Conservation (phyloP, 1,140 invertebrate genomes). For the Mylabris phalerata region DNA sequence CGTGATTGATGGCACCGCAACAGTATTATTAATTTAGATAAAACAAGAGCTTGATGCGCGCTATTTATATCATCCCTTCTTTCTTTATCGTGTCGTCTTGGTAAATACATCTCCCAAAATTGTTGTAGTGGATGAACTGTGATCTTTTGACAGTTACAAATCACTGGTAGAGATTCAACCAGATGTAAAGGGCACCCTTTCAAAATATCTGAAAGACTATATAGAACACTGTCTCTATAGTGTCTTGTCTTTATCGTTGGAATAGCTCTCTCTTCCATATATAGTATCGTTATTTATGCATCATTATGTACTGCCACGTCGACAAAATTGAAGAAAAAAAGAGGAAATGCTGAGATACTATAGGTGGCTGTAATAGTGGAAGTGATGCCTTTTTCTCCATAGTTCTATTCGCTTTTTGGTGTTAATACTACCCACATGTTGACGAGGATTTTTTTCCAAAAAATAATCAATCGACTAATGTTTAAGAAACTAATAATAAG, state of each 20-base stretch:
- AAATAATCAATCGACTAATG: no score
- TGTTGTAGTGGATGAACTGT: constrained; percentile 17
- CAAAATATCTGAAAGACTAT: no score
- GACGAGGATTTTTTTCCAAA: no score
- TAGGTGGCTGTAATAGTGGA: no score
- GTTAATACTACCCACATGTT: constrained; percentile 1
- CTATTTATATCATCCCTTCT: constrained; percentile 1
- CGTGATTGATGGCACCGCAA: constrained; percentile 15
- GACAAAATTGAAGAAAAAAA: not conserved
- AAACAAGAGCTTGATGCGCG: constrained; percentile 16
- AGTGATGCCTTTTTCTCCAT: not conserved
- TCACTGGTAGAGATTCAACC: constrained; percentile 8
- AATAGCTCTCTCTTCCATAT: not conserved
- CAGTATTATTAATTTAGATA: constrained; percentile 19
- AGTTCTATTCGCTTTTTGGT: constrained; percentile 15
- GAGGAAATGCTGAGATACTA: not conserved
- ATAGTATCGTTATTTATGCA: constrained; percentile 12
- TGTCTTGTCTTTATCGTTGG: no score
- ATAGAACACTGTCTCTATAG: no score
- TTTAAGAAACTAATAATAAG: constrained; percentile 1
- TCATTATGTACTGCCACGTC: constrained; percentile 6
- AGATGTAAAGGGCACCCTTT: constrained; percentile 6
- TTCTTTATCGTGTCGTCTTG: constrained; percentile 2
- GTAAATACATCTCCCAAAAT: constrained; percentile 2
- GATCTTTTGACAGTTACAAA: constrained; percentile 16